phyloP scores from a whole-genome alignment of 2,797 vertebrate genomes.

The Phataginus tricuspis region DNA sequence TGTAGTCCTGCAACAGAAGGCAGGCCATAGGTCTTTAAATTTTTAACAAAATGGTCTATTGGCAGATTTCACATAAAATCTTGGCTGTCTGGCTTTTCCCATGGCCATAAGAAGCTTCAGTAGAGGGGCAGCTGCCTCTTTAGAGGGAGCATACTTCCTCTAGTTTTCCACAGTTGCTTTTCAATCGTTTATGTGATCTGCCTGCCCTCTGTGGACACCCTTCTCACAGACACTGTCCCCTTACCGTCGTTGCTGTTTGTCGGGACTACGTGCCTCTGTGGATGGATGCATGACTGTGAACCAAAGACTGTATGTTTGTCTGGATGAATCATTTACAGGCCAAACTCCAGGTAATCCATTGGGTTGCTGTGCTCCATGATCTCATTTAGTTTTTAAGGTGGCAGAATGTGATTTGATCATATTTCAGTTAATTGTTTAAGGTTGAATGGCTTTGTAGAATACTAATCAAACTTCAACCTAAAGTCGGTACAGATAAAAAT shows the following conservation, averaged over 20 bases:
- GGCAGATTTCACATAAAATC: neutral
- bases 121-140: neutral
- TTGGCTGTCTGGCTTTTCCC: neutral
- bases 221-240: neutral
- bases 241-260: neutral
- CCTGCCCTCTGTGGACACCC: too few species aligned
- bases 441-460: neutral
- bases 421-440: slow-evolving; percentile 40
- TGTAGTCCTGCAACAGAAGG: neutral
- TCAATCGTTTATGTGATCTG: neutral
- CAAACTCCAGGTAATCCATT: neutral
- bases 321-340: neutral
- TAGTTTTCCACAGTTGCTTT: neutral
- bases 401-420: neutral
- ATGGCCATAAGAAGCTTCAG: neutral
- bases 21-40: neutral
- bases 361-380: neutral
- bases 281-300: neutral
- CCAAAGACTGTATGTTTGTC: neutral
- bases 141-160: neutral
- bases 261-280: neutral
- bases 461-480: neutral
- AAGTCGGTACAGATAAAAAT: neutral
- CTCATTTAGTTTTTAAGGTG: slow-evolving; percentile 9
- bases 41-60: neutral